phyloP scores from a whole-genome alignment of 2,797 vertebrate genomes.

The Pogoniulus pusillus region DNA sequence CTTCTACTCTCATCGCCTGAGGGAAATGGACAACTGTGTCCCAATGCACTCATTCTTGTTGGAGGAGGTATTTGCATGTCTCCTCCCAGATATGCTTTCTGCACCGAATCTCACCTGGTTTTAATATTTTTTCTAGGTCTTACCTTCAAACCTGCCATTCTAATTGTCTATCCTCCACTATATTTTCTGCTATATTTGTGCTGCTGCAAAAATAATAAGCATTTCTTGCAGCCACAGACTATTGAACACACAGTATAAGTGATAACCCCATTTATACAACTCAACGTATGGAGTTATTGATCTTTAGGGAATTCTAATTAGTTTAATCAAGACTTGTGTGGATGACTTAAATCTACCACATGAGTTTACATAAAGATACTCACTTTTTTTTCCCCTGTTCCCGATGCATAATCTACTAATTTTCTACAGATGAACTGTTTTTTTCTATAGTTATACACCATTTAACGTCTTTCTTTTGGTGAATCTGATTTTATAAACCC shows the following conservation, averaged over 20 bases:
- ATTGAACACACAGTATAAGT: not conserved
- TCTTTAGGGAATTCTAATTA: not conserved
- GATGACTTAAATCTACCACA: not conserved
- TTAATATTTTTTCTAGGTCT: not conserved
- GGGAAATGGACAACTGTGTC: not conserved
- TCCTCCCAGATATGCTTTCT: not conserved
- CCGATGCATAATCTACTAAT: not conserved
- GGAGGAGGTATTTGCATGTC: not conserved
- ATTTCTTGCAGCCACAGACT: not conserved
- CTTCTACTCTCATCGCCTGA: not conserved
- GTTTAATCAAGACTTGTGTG: not conserved
- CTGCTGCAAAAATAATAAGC: not conserved
- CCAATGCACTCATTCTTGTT: not conserved
- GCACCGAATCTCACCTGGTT: not conserved
- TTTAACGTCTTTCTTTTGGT: not conserved
- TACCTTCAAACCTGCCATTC: not conserved
- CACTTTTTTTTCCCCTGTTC: not conserved
- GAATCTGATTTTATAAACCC: not conserved
- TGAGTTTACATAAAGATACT: not conserved
- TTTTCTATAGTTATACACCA: not conserved
- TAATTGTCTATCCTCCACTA: not conserved
- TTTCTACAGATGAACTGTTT: not conserved
- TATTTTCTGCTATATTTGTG: not conserved
- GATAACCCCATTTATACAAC: not conserved
- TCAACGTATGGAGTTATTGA: not conserved